Evolutionary conservation across 2,888 invertebrate species (phyloP).

Genomic region (Lycocerus yunnanus): DNA sequence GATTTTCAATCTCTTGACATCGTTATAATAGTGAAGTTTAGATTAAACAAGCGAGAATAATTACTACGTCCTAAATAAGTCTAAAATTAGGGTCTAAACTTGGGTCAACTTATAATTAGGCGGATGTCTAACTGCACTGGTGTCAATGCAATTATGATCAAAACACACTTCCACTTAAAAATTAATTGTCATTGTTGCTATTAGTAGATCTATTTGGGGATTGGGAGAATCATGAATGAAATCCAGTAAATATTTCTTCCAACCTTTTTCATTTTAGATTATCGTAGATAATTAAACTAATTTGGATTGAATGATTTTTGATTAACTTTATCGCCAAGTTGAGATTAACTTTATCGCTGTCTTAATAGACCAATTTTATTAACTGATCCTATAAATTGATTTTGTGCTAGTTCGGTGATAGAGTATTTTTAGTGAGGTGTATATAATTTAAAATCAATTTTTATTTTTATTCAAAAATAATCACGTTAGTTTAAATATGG

Average conservation of each 20-base stretch:
- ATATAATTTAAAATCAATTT: not conserved
- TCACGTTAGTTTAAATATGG: not conserved
- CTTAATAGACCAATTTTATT: not conserved
- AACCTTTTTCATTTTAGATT: not conserved
- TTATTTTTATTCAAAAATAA: not conserved
- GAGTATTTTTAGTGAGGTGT: not conserved
- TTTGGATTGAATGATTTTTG: not conserved
- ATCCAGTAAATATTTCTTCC: not conserved
- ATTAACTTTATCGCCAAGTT: not conserved
- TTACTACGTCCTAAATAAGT: not conserved
- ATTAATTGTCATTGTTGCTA: too few species aligned
- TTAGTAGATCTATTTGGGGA: too few species aligned
- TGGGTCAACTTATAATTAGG: not conserved
- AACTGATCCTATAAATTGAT: not conserved
- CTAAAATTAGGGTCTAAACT: not conserved
- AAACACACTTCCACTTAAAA: too few species aligned
- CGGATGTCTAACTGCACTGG: too few species aligned
- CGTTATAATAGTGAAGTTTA: too few species aligned
- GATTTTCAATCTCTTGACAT: not conserved
- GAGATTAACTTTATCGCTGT: not conserved
- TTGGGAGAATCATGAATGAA: not conserved
- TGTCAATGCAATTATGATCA: too few species aligned
- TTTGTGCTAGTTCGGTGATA: not conserved
- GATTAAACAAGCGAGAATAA: not conserved
- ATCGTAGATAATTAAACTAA: not conserved